phyloP scores from a whole-genome alignment of 2,113 vertebrate genomes.

The Vireo altiloquus region DNA sequence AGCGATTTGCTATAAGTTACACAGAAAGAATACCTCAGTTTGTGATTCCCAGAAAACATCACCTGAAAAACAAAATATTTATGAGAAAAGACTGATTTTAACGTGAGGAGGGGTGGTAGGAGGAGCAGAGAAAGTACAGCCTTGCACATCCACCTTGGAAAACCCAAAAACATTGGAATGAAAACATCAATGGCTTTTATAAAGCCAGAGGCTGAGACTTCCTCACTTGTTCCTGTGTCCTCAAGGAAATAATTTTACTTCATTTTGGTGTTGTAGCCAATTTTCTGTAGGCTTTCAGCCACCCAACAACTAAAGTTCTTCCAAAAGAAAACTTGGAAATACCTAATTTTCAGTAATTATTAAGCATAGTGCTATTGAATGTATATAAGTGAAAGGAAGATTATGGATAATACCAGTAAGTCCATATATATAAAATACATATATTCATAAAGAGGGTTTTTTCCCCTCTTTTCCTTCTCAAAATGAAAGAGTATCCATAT shows the following conservation, averaged over 20 bases:
- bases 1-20: neutral
- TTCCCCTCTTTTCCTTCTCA: neutral
- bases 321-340: neutral
- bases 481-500: neutral
- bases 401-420: neutral
- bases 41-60: neutral
- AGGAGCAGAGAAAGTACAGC: neutral
- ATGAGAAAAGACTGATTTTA: neutral
- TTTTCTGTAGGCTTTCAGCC: neutral
- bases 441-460: neutral
- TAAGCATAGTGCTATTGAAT: neutral
- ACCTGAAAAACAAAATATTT: neutral
- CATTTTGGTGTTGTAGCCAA: neutral
- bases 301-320: neutral
- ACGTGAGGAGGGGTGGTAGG: accelerated
- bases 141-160: neutral
- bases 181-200: neutral
- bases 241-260: neutral
- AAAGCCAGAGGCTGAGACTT: neutral
- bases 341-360: neutral
- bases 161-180: accelerated
- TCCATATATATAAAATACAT: neutral
- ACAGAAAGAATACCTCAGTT: neutral
- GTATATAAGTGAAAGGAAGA: neutral
- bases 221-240: neutral